Conservation (phyloP, 2,797 vertebrate species). For the Sphaeramia orbicularis region DNA sequence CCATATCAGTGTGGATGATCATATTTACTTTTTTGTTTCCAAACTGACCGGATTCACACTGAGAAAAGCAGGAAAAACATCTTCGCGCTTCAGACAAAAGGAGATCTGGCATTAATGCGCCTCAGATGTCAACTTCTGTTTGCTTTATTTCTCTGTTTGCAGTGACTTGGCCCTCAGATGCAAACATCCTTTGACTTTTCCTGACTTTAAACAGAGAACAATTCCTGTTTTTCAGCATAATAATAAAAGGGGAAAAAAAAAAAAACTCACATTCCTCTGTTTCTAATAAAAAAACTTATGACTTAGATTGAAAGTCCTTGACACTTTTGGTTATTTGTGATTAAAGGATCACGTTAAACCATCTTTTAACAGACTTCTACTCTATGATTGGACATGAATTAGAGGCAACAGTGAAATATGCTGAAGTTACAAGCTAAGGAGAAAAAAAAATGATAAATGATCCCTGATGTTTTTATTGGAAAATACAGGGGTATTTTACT, state of each 20-base stretch:
- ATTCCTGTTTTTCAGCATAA: constrained; percentile 3
- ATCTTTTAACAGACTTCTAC: constrained; percentile 27
- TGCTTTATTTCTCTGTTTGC: constrained; percentile 47
- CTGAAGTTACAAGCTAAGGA: constrained; percentile 22
- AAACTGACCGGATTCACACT: constrained; percentile 32
- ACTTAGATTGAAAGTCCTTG: neutral
- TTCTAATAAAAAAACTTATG: neutral
- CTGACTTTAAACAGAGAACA: neutral
- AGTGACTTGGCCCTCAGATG: constrained; percentile 19
- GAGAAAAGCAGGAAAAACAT: constrained; percentile 51
- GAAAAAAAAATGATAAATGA: constrained; percentile 53
- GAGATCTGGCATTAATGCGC: constrained; percentile 64
- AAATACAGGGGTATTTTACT: constrained; percentile 51
- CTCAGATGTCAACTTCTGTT: constrained; percentile 71
- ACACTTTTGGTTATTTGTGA: constrained; percentile 7
- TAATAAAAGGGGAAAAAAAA: neutral
- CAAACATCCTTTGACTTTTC: constrained; percentile 16
- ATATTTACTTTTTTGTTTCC: constrained; percentile 12
- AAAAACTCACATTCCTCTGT: neutral
- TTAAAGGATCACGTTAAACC: constrained; percentile 27
- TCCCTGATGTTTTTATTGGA: constrained; percentile 65
- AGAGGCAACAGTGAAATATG: constrained; percentile 51
- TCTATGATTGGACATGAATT: constrained; percentile 43
- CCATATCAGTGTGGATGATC: constrained; percentile 1
- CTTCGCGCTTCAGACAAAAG: constrained; percentile 28